Conservation (phyloP, 2,888 invertebrate species). For the Lithodes maja region DNA sequence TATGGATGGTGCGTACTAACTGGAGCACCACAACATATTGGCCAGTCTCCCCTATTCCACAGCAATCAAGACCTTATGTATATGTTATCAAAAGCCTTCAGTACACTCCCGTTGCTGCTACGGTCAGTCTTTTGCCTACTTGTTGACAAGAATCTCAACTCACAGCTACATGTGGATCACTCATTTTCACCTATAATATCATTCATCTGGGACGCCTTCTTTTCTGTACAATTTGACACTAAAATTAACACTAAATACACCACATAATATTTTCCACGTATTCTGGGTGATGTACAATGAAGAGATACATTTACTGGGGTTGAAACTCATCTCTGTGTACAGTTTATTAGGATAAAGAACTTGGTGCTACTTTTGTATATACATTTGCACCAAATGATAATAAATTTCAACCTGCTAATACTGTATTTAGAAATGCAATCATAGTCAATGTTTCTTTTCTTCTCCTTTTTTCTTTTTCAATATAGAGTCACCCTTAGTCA, state of each 20-base stretch:
- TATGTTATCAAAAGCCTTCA: constrained; percentile 33
- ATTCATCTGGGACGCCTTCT: constrained; percentile 41
- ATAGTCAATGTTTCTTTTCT: no score
- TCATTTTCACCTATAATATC: constrained; percentile 44
- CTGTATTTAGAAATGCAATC: no score
- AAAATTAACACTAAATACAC: constrained; percentile 7
- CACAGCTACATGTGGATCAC: constrained; percentile 61
- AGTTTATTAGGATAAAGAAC: no score
- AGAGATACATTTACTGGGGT: neutral
- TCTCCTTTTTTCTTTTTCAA: no score
- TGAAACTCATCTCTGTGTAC: no score
- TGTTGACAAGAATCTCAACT: constrained; percentile 68
- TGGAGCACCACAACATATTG: no score
- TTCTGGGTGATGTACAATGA: neutral
- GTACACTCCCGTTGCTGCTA: constrained; percentile 46
- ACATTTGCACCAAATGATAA: no score
- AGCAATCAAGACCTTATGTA: constrained; percentile 12
- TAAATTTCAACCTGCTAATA: no score
- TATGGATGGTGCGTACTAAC: no score
- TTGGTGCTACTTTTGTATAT: no score
- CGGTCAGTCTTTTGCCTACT: constrained; percentile 59
- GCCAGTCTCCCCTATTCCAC: no score
- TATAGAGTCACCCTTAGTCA: no score
- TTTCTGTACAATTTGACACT: constrained; percentile 24
- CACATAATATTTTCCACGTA: neutral